Percentiles rank a stretch among this genome's conserved stretches.
phyloP scores from a whole-genome alignment of 1,140 invertebrate species.

The Hylaeus anthracinus region DNA sequence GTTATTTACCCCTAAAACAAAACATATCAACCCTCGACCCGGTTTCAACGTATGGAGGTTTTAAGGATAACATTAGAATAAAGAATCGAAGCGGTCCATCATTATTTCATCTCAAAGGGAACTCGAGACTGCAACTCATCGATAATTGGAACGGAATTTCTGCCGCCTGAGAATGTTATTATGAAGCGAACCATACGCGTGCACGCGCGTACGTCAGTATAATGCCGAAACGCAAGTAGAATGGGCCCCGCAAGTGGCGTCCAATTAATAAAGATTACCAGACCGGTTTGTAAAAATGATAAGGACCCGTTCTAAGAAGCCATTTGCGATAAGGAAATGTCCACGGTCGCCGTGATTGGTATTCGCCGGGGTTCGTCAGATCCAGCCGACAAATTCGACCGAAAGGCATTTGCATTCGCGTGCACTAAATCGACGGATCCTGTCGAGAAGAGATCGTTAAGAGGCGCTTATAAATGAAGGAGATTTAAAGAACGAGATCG shows the following conservation, averaged over 20 bases:
- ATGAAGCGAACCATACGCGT: not conserved
- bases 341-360: constrained; percentile 49
- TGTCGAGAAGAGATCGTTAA: constrained; percentile 63
- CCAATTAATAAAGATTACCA: constrained; percentile 65
- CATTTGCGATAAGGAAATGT: constrained; percentile 59
- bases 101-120: no score
- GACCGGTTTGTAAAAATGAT: constrained; percentile 62
- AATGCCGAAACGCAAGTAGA: not conserved
- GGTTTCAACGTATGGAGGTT: no score
- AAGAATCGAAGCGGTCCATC: no score
- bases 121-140: no score
- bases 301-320: constrained; percentile 58
- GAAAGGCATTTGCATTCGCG: constrained; percentile 63
- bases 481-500: constrained; percentile 65
- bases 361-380: constrained; percentile 46
- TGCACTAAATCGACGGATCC: constrained; percentile 63
- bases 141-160: no score
- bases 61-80: no score
- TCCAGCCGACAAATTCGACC: constrained; percentile 64
- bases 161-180: no score
- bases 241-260: constrained; percentile 28
- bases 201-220: not conserved
- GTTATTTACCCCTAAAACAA: no score
- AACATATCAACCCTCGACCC: no score
- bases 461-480: constrained; percentile 68